A percentile compares a stretch with the other conserved stretches of the same genome.
Evolutionary conservation across 2,797 vertebrate genomes (phyloP).

Genomic region (Echeneis naucrates): DNA sequence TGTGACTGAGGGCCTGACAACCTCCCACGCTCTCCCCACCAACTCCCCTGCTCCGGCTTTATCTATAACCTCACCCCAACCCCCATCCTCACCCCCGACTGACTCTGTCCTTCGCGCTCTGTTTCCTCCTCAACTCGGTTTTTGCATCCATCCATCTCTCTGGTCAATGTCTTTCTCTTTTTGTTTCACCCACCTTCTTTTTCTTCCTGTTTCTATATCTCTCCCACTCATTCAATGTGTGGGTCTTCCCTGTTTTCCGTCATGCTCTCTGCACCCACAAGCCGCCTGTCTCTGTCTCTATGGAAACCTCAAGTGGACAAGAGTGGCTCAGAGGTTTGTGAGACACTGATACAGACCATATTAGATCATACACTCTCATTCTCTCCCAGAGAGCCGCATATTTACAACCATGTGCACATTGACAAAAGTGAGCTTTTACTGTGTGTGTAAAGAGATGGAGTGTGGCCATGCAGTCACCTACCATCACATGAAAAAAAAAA

Average conservation of each 20-base stretch:
- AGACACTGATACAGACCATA: conserved; percentile 74
- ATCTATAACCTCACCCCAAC: conserved; percentile 26
- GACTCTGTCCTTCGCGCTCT: conserved; percentile 10
- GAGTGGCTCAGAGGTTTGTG: conserved; percentile 74
- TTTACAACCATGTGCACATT: conserved; percentile 24
- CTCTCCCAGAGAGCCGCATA: conserved; percentile 36
- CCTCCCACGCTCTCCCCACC: conserved; percentile 73
- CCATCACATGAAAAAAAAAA: conserved; percentile 4
- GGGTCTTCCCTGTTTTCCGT: conserved; percentile 78
- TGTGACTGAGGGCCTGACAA: conserved; percentile 79
- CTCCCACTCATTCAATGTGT: conserved; percentile 69
- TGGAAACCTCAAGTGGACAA: conserved; percentile 82
- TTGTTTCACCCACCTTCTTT: conserved; percentile 41
- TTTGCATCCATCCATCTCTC: conserved; percentile 37
- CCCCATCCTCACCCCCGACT: not conserved
- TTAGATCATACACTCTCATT: conserved; percentile 66
- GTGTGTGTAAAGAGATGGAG: conserved; percentile 40
- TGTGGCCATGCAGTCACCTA: conserved; percentile 31
- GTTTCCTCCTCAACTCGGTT: conserved; percentile 39
- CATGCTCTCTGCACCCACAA: conserved; percentile 66
- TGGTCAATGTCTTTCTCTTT: conserved; percentile 17
- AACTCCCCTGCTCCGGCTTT: conserved; percentile 51
- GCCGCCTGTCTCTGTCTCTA: conserved; percentile 78
- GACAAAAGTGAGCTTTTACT: conserved; percentile 23
- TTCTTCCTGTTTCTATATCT: conserved; percentile 51